A percentile compares a stretch with the other conserved stretches of the same genome.
phyloP scores from a whole-genome alignment of 2,113 vertebrate species.

The Mormyrus lacerda region DNA sequence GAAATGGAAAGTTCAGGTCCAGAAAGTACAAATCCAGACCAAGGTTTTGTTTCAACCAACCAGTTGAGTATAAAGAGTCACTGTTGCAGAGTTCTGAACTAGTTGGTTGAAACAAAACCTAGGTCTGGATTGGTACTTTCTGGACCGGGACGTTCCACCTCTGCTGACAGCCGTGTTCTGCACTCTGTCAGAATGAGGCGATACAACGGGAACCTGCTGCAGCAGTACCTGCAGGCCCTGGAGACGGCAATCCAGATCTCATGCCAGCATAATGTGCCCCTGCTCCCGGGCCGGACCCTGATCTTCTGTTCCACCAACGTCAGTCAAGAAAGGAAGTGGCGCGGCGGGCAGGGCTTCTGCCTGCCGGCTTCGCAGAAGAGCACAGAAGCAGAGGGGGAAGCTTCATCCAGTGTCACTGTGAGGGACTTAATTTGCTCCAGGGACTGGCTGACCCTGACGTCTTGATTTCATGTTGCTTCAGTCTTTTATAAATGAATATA shows the following conservation, averaged over 20 bases:
- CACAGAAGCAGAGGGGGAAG: not conserved
- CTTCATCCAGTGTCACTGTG: not conserved
- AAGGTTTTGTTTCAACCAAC: not conserved
- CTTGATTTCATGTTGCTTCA: not conserved
- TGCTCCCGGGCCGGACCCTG: constrained; percentile 67
- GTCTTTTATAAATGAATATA: not conserved
- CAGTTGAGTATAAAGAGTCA: not conserved
- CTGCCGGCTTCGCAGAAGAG: constrained; percentile 30
- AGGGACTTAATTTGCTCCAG: not conserved
- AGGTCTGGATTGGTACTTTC: not conserved
- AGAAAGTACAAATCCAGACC: not conserved
- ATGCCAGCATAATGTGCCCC: constrained; percentile 69
- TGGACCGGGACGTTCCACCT: not conserved
- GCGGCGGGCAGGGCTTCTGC: constrained; percentile 45
- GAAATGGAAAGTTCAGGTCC: not conserved
- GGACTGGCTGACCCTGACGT: too few species aligned
- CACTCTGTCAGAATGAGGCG: constrained; percentile 41
- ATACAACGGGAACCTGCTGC: constrained; percentile 49
- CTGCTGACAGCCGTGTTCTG: not conserved
- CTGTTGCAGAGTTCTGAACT: not conserved
- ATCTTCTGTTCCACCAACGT: constrained; percentile 38
- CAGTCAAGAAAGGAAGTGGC: accelerated
- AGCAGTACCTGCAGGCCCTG: constrained; percentile 65
- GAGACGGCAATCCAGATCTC: constrained; percentile 70
- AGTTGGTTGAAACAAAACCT: not conserved